phyloP scores from a whole-genome alignment of 1,140 invertebrate species.

The Ips typographus region DNA sequence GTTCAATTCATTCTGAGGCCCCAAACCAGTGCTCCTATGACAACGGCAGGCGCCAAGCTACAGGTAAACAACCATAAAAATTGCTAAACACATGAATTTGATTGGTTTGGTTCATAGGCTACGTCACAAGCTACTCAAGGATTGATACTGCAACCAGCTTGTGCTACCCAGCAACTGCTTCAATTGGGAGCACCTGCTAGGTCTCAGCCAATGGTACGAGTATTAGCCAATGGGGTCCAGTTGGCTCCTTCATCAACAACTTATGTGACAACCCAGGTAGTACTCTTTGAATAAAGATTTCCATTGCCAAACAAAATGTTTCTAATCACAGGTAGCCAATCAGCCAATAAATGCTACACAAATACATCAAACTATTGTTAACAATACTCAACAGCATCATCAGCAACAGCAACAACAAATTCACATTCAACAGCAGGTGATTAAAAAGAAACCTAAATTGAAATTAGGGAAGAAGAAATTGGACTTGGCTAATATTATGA shows the following conservation, averaged over 20 bases:
- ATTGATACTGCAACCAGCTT: slow-evolving; percentile 49
- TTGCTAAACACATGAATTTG: not conserved
- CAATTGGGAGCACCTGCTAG: slow-evolving; percentile 49
- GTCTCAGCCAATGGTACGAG: slow-evolving; percentile 56
- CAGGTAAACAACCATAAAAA: slow-evolving; percentile 12
- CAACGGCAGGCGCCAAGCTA: slow-evolving; percentile 31
- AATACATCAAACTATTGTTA: slow-evolving; percentile 36
- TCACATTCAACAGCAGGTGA: slow-evolving; percentile 31
- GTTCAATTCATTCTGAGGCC: slow-evolving; percentile 58
- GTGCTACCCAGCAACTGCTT: slow-evolving; percentile 42
- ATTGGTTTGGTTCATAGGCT: slow-evolving; percentile 7
- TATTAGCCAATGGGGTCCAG: slow-evolving; percentile 56
- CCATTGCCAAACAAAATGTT: not conserved
- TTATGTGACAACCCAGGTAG: slow-evolving; percentile 47
- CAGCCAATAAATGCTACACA: slow-evolving; percentile 39
- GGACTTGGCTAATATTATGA: slow-evolving; percentile 61
- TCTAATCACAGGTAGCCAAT: slow-evolving; percentile 36
- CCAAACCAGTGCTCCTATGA: slow-evolving; percentile 53
- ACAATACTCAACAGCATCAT: slow-evolving; percentile 32
- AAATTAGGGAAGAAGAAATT: slow-evolving; percentile 55
- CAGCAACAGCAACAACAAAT: slow-evolving; percentile 35
- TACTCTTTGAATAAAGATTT: not conserved
- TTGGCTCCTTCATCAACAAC: slow-evolving; percentile 50
- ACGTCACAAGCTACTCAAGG: slow-evolving; percentile 51
- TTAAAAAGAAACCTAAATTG: slow-evolving; percentile 50